Conservation (phyloP, 2,113 vertebrate genomes). For the Malurus alboscapulatus region DNA sequence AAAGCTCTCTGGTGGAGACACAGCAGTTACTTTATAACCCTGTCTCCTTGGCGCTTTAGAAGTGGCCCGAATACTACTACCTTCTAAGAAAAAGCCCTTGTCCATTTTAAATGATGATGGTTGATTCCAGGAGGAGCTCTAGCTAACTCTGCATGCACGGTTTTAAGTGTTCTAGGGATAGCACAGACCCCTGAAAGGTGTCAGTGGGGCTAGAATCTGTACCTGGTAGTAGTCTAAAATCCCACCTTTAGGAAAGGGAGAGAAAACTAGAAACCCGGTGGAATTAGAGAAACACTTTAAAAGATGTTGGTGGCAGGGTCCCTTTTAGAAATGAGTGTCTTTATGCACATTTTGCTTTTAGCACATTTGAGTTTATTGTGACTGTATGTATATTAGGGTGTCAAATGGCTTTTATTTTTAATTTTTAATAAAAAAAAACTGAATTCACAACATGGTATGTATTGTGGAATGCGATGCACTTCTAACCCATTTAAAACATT, state of each 20-base stretch:
- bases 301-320: slow-evolving; percentile 58
- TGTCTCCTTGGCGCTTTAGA: not conserved
- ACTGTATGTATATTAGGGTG: slow-evolving; percentile 62
- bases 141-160: not conserved
- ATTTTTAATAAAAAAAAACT: slow-evolving; percentile 54
- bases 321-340: slow-evolving; percentile 58
- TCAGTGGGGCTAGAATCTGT: slow-evolving; percentile 3
- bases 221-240: not conserved
- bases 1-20: slow-evolving; percentile 70
- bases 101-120: not conserved
- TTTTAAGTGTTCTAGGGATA: slow-evolving; percentile 21
- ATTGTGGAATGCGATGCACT: not conserved
- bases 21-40: slow-evolving; percentile 18
- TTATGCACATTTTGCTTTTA: slow-evolving; percentile 56
- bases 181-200: slow-evolving; percentile 50
- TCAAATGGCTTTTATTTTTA: slow-evolving; percentile 56
- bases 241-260: slow-evolving; percentile 68
- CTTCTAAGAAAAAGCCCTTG: slow-evolving; percentile 9
- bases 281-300: slow-evolving; percentile 58
- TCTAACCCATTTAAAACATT: not conserved
- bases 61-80: not conserved
- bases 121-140: not conserved
- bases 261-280: slow-evolving; percentile 42
- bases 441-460: not conserved
- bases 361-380: slow-evolving; percentile 45